Percentiles rank a stretch among this genome's conserved stretches.
Evolutionary conservation across 2,113 vertebrate species (phyloP).

Genomic region (Tretioscincus oriximinensis): DNA sequence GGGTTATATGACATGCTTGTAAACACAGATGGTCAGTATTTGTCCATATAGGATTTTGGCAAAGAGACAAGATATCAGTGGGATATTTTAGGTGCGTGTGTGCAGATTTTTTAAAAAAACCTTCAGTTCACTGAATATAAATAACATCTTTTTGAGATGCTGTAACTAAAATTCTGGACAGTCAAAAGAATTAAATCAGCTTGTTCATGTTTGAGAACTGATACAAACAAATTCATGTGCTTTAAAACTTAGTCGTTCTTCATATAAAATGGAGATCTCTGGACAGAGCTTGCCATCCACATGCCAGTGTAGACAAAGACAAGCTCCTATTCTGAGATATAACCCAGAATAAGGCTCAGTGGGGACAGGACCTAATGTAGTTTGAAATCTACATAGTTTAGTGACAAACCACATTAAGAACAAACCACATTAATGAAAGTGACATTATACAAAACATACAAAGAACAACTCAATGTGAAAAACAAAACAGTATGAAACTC

Average conservation of each 20-base stretch:
- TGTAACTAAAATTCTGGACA: slow-evolving; percentile 19
- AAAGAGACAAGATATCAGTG: slow-evolving; percentile 12
- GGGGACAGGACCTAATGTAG: no score
- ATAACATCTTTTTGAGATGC: slow-evolving; percentile 16
- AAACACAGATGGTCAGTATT: slow-evolving; percentile 42
- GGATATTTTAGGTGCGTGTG: background rate
- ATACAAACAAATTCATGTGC: background rate
- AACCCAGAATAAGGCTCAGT: no score
- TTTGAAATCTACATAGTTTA: no score
- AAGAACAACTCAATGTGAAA: no score
- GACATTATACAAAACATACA: no score
- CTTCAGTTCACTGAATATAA: background rate
- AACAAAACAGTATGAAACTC: no score
- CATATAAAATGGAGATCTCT: background rate
- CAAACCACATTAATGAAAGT: no score
- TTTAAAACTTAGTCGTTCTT: background rate
- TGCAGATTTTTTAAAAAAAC: slow-evolving; percentile 18
- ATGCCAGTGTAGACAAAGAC: no score
- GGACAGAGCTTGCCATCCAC: no score
- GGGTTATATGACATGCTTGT: slow-evolving; percentile 23
- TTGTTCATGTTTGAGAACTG: background rate
- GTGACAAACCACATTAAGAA: no score
- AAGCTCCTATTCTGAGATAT: no score
- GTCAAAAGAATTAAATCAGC: slow-evolving; percentile 8
- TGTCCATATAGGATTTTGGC: slow-evolving; percentile 36